Conservation (phyloP, 2,888 invertebrate species). For the Lochmaea crataegi region DNA sequence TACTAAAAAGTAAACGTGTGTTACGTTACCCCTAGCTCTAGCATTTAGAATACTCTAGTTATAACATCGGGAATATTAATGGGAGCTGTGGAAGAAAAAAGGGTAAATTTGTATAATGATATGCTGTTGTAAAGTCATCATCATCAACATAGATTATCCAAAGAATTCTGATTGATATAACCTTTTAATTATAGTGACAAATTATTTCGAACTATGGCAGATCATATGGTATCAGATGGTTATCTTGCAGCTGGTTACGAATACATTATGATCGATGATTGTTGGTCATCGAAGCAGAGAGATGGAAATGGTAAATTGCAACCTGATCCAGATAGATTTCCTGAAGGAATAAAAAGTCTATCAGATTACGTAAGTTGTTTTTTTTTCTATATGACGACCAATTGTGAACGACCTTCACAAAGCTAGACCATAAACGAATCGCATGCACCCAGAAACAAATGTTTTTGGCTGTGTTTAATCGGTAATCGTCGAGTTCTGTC, state of each 20-base stretch:
- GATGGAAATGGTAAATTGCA: conserved; percentile 66
- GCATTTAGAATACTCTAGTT: no score
- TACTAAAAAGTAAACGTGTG: no score
- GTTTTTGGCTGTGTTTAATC: no score
- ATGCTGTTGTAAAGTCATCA: no score
- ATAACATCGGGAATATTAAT: no score
- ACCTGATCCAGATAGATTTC: conserved; percentile 71
- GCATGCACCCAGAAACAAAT: no score
- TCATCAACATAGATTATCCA: not conserved
- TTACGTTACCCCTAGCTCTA: no score
- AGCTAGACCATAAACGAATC: no score
- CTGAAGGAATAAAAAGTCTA: conserved; percentile 71
- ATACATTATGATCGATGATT: conserved; percentile 72
- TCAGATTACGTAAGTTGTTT: conserved; percentile 70
- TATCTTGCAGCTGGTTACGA: conserved; percentile 72
- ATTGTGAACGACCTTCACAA: no score
- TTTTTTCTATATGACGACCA: not conserved
- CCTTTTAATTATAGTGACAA: conserved; percentile 65
- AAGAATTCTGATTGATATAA: conserved; percentile 7
- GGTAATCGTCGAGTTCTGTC: no score
- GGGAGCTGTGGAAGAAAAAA: no score
- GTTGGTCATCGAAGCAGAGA: conserved; percentile 70
- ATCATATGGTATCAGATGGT: conserved; percentile 70
- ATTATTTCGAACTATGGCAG: conserved; percentile 69
- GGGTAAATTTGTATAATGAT: no score